Evolutionary conservation across 2,797 vertebrate genomes (phyloP).

Genomic region (Threskiornis aethiopicus): DNA sequence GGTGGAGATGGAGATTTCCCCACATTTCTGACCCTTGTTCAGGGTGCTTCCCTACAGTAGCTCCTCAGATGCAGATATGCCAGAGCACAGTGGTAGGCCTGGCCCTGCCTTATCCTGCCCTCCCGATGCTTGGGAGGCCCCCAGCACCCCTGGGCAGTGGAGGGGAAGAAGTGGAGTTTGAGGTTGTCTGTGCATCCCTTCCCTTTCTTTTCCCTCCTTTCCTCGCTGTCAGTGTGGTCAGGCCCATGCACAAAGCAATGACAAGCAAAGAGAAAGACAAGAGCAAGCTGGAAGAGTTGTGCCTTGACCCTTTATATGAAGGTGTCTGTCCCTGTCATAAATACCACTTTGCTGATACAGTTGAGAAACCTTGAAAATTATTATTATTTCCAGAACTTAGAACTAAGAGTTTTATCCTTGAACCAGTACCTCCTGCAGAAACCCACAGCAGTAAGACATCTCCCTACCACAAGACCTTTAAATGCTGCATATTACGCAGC

Average conservation of each 20-base stretch:
- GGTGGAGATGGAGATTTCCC: background rate
- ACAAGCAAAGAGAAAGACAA: background rate
- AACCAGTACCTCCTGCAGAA: background rate
- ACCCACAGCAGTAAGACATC: background rate
- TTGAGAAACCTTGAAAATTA: background rate
- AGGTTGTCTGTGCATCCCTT: background rate
- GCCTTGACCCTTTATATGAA: background rate
- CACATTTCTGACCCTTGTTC: background rate
- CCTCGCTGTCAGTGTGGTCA: accelerated
- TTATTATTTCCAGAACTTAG: background rate
- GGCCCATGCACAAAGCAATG: background rate
- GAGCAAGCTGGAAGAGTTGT: background rate
- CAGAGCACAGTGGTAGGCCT: background rate
- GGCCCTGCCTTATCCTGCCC: background rate
- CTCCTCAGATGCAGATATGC: background rate
- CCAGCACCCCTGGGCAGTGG: background rate
- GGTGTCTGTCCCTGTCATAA: background rate
- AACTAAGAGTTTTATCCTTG: background rate
- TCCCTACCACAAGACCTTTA: background rate
- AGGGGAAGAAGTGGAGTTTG: background rate
- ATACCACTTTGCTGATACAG: background rate
- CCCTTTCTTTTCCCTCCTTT: background rate
- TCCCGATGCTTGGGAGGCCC: background rate
- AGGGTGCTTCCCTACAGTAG: background rate
- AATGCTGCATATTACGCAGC: background rate